Conservation (phyloP, 2,113 vertebrate species). For the Centropus unirufus region DNA sequence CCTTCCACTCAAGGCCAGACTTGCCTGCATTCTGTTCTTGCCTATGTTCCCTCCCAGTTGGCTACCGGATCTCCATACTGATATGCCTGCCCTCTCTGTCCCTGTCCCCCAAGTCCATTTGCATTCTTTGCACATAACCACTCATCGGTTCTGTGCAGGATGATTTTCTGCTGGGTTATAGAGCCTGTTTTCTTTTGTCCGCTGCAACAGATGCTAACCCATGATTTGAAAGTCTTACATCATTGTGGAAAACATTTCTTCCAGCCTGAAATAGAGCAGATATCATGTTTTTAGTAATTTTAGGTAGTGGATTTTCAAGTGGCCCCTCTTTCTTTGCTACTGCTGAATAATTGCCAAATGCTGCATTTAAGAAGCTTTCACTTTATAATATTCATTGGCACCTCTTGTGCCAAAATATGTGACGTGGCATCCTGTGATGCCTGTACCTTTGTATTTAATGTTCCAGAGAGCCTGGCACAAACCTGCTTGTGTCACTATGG, state of each 20-base stretch:
- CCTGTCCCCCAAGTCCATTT: not conserved
- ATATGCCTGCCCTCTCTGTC: not conserved
- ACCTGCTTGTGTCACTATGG: not conserved
- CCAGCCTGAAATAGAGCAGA: not conserved
- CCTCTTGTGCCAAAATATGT: not conserved
- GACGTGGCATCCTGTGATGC: not conserved
- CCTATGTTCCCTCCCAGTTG: not conserved
- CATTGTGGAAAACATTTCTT: not conserved
- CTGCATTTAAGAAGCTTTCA: not conserved
- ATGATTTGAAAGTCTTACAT: not conserved
- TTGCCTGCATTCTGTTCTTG: not conserved
- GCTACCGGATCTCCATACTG: not conserved
- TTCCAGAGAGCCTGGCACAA: not conserved
- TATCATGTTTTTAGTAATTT: not conserved
- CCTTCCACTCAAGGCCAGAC: not conserved
- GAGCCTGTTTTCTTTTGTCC: not conserved
- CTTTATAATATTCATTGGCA: not conserved
- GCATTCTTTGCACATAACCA: not conserved
- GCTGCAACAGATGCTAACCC: not conserved
- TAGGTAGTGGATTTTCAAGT: not conserved
- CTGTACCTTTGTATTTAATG: not conserved
- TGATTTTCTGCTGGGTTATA: conserved; percentile 2
- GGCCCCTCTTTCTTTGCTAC: not conserved
- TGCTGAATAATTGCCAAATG: not conserved
- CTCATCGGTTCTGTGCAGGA: not conserved